Base-by-base conservation (phyloP, 2,797 vertebrate species). In the Clamator glandarius region DNA sequence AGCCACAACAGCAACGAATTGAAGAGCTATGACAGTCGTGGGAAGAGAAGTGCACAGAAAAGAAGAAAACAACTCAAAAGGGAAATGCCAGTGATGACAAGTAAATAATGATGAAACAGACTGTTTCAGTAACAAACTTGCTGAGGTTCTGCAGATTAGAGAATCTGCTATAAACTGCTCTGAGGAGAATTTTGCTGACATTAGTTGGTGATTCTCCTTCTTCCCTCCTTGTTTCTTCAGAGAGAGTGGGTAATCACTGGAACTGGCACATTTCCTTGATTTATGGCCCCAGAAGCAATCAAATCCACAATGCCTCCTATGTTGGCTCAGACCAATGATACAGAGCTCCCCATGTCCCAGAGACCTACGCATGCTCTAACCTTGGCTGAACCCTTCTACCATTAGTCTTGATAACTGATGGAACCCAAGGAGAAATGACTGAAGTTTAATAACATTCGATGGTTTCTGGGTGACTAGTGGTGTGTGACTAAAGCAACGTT, bases 401-500 rank as follows among this genome's bases (percentile, higher is more conserved):
- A 95, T 96, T 92, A 91, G 54, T 97, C 90, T 95, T 41, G 77
- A 77, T 92, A 94, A 95, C 76, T 84, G 94, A 96, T 93, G 84
- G 84, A 87, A 68, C 74, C 92, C 93, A 69, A 90, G 4, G 80
- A 95, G 89, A 79, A 92, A 79, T 44, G 73, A 89, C 84, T 92
- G 89, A 93, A 77, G 77, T 95, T 97, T 96, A 97, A 96, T 95
- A 95, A 95, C 84, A 72, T 95, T 93, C 35, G 33, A 94, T 92
- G 78, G 70, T 95, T 96, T 97, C 93, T 96, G 94, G 93, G 90
- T 90, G 93, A 91, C 77, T 91, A 94, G 93, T 95, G 90, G 82
- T 93, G 94, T 96, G 91, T 96, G 92, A 96, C 95, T 97, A 96
- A 97, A 96, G 90, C 82, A 97, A 96, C 89, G 89, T 93, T 95